Percentiles rank a stretch among this genome's conserved stretches.
Conservation (phyloP, 2,888 invertebrate genomes). For the Hirudinaria manillensis region DNA sequence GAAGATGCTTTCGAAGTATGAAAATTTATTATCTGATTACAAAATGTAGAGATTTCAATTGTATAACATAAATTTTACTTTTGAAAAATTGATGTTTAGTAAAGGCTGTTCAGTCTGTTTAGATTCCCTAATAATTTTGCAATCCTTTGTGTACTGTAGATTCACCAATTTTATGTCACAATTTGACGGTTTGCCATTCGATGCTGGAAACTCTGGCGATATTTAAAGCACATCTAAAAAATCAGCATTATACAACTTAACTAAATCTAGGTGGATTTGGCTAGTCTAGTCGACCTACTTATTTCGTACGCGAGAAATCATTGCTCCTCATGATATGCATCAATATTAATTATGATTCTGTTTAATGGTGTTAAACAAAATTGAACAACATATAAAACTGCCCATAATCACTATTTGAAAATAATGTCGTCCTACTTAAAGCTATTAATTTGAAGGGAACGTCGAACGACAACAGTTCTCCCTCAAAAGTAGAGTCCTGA, state of each 20-base stretch:
- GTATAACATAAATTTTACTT: too few species aligned
- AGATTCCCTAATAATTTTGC: constrained; percentile 23
- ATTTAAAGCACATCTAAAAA: background rate
- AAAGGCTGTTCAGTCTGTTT: constrained; percentile 8
- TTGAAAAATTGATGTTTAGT: constrained; percentile 18
- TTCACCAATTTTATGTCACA: constrained; percentile 20
- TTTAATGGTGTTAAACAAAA: too few species aligned
- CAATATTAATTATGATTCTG: too few species aligned
- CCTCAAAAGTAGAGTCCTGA: constrained; percentile 11
- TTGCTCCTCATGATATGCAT: too few species aligned
- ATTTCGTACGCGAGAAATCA: too few species aligned
- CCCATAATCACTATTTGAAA: too few species aligned
- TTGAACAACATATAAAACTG: too few species aligned
- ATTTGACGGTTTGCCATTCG: constrained; percentile 17
- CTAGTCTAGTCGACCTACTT: too few species aligned
- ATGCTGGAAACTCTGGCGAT: constrained; percentile 13
- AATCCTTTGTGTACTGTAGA: constrained; percentile 12
- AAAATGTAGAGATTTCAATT: too few species aligned
- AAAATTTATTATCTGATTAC: too few species aligned
- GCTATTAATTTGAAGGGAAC: constrained; percentile 16
- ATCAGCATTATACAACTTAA: background rate
- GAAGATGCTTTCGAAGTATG: background rate
- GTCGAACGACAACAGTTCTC: constrained; percentile 21
- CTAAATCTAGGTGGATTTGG: too few species aligned
- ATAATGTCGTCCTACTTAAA: constrained; percentile 12